A percentile compares a stretch with the other conserved stretches of the same genome.
phyloP scores from a whole-genome alignment of 35 echinoderm and acorn worm genomes.

The Patiria miniata region DNA sequence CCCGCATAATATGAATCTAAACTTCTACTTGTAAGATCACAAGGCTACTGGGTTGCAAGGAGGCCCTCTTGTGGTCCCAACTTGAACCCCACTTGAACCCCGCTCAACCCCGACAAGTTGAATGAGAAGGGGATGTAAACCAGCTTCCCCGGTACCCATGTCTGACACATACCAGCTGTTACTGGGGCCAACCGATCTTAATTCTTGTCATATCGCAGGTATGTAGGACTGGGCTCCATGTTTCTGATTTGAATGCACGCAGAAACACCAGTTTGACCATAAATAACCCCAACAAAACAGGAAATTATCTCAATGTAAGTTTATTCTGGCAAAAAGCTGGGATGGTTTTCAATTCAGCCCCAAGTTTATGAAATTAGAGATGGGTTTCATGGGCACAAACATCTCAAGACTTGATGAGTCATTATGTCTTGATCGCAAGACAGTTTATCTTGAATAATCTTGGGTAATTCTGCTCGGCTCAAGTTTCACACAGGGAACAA shows the following conservation, averaged over 20 bases:
- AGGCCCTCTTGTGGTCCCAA: neutral
- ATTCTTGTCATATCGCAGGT: neutral
- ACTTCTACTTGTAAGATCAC: neutral
- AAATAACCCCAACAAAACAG: conserved; percentile 26
- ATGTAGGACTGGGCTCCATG: neutral
- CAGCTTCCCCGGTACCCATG: neutral
- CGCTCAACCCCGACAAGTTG: neutral
- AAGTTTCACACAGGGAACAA: neutral
- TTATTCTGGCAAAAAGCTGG: neutral
- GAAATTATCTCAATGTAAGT: conserved; percentile 27
- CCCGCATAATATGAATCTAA: neutral
- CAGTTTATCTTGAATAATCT: neutral
- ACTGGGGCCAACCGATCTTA: neutral
- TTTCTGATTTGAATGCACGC: conserved; percentile 3
- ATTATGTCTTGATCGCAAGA: neutral
- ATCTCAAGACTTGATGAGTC: no score
- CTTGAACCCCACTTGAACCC: conserved; percentile 10
- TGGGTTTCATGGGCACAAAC: no score
- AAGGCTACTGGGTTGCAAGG: neutral
- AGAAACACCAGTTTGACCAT: conserved; percentile 27
- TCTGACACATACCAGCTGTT: neutral
- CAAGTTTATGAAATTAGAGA: no score
- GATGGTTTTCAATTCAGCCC: neutral
- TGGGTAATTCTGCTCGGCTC: no score
- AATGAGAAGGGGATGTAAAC: conserved; percentile 10